Conservation (phyloP, 2,888 invertebrate species). For the Caenorhabditis doughertyi region DNA sequence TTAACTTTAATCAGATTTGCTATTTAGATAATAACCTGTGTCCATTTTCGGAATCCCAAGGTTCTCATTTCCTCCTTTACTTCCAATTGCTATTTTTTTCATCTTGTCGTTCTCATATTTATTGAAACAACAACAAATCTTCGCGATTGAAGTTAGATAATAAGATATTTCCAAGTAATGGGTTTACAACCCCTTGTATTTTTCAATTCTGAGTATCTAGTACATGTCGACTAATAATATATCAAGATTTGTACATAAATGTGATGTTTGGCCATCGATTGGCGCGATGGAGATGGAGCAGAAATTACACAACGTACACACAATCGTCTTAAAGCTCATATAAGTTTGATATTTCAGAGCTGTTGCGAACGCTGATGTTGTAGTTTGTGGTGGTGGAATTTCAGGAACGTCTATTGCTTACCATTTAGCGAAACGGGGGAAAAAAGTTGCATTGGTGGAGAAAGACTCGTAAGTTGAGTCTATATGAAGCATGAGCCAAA, state of each 20-base stretch:
- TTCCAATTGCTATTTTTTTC: constrained; percentile 1
- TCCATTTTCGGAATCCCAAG: constrained; percentile 7
- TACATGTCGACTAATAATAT: too few species aligned
- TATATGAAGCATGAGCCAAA: not conserved
- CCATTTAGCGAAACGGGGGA: constrained; percentile 87
- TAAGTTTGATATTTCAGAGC: constrained; percentile 33
- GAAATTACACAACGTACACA: constrained; percentile 46
- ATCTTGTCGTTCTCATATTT: constrained; percentile 8
- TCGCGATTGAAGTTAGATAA: too few species aligned
- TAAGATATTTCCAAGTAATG: too few species aligned
- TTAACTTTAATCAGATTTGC: constrained; percentile 9
- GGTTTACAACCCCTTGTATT: too few species aligned
- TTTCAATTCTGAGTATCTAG: too few species aligned
- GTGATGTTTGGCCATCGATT: constrained; percentile 51
- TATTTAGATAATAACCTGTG: not conserved
- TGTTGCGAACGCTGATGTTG: constrained; percentile 82
- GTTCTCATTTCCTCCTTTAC: constrained; percentile 24
- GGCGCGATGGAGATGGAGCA: constrained; percentile 49
- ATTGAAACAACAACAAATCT: not conserved
- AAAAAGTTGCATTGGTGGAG: constrained; percentile 87
- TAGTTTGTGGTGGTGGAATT: constrained; percentile 87
- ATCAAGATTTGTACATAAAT: constrained; percentile 49
- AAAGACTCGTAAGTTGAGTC: constrained; percentile 72
- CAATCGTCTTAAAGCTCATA: not conserved
- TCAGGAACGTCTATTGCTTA: constrained; percentile 89